phyloP scores from a whole-genome alignment of 2,888 invertebrate species.

The Hirtodrosophila cameraria region DNA sequence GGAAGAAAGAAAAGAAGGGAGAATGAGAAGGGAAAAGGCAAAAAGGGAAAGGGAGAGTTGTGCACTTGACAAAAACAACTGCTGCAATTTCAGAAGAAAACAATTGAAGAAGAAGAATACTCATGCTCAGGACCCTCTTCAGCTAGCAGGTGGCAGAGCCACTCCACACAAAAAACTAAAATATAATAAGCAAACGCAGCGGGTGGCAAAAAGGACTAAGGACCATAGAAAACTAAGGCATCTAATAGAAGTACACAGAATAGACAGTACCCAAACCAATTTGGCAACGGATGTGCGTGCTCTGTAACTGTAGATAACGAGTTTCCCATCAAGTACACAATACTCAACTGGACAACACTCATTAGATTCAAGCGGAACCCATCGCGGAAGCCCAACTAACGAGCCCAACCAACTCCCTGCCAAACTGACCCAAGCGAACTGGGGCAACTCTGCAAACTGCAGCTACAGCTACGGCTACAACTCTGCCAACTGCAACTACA shows the following conservation, averaged over 20 bases:
- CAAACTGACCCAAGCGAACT: constrained; percentile 41
- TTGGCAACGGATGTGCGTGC: constrained; percentile 25
- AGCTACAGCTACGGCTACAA: too few species aligned
- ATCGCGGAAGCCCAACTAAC: constrained; percentile 40
- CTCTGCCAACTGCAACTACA: too few species aligned
- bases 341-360: constrained; percentile 13
- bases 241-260: constrained; percentile 4
- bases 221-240: background rate
- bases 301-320: constrained; percentile 18
- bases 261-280: constrained; percentile 25
- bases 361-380: constrained; percentile 35
- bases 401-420: constrained; percentile 4
- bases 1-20: constrained; percentile 7
- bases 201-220: constrained; percentile 21
- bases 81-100: constrained; percentile 51
- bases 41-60: constrained; percentile 3
- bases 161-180: constrained; percentile 38
- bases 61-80: constrained; percentile 51
- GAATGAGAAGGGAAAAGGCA: background rate
- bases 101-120: constrained; percentile 11
- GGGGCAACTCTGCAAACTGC: constrained; percentile 29
- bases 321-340: too few species aligned
- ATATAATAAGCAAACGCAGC: constrained; percentile 60
- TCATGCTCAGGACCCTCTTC: constrained; percentile 19
- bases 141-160: constrained; percentile 45